Conservation (phyloP, 2,888 invertebrate genomes). For the Bellardia bayeri region DNA sequence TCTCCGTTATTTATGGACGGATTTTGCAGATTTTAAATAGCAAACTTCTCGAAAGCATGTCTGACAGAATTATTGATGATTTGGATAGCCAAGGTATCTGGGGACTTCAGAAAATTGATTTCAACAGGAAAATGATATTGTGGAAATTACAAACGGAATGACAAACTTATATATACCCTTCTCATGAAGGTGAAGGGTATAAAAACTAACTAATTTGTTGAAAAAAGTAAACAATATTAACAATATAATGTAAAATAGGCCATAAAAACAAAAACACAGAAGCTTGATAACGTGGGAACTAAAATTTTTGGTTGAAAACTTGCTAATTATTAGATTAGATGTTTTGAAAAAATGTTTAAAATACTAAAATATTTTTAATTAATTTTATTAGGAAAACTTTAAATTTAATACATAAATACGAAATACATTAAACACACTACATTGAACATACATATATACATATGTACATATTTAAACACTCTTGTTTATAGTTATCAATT, state of each 20-base stretch:
- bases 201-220: not conserved
- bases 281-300: slow-evolving; percentile 41
- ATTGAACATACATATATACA: no score
- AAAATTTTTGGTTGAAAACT: not conserved
- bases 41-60: no score
- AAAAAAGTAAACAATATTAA: slow-evolving; percentile 11
- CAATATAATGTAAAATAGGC: not conserved
- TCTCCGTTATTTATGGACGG: no score
- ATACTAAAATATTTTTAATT: not conserved
- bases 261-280: not conserved
- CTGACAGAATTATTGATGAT: no score
- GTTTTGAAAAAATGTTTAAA: not conserved
- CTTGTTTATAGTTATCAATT: not conserved
- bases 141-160: no score
- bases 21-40: no score
- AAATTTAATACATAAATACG: not conserved
- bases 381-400: not conserved
- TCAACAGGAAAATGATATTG: no score
- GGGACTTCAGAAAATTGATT: no score
- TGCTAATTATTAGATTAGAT: slow-evolving; percentile 8
- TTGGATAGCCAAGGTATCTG: no score
- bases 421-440: not conserved
- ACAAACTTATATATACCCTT: no score
- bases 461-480: slow-evolving; percentile 13
- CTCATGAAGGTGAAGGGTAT: no score